Evolutionary conservation across 2,797 vertebrate genomes (phyloP).

Genomic region (Eutrigla gurnardus): DNA sequence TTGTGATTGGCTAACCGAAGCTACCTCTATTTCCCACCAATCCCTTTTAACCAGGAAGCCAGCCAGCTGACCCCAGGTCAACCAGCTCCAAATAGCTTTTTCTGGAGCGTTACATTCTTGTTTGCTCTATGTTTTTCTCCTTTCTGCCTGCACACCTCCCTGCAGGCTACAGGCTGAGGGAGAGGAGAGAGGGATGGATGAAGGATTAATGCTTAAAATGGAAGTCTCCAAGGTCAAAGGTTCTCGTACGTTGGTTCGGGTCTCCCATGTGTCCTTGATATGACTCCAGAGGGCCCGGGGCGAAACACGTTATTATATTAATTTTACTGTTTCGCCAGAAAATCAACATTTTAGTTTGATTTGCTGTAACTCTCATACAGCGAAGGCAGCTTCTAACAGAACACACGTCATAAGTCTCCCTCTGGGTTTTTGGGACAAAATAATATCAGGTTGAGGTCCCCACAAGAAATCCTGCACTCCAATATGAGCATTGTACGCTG

Average conservation of each 20-base stretch:
- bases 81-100: slow-evolving; percentile 83
- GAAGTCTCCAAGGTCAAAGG: slow-evolving; percentile 57
- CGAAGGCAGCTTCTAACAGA: background rate
- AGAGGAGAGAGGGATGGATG: slow-evolving; percentile 45
- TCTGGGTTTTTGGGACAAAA: slow-evolving; percentile 1
- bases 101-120: slow-evolving; percentile 58
- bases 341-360: slow-evolving; percentile 20
- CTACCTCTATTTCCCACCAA: slow-evolving; percentile 75
- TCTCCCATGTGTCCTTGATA: slow-evolving; percentile 35
- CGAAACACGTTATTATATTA: slow-evolving; percentile 44
- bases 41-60: slow-evolving; percentile 76
- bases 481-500: background rate
- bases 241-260: slow-evolving; percentile 38
- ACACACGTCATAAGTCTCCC: slow-evolving; percentile 11
- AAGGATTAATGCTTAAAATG: slow-evolving; percentile 62
- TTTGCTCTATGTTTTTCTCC: slow-evolving; percentile 66
- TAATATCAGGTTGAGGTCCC: background rate
- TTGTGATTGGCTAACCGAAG: slow-evolving; percentile 75
- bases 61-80: slow-evolving; percentile 74
- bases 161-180: slow-evolving; percentile 50
- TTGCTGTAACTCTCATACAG: background rate
- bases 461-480: background rate
- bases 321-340: slow-evolving; percentile 43
- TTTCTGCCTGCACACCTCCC: slow-evolving; percentile 51
- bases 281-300: slow-evolving; percentile 38